A percentile compares a stretch with the other conserved stretches of the same genome.
Evolutionary conservation across 2,797 vertebrate species (phyloP).

Genomic region (Notamacropus eugenii): DNA sequence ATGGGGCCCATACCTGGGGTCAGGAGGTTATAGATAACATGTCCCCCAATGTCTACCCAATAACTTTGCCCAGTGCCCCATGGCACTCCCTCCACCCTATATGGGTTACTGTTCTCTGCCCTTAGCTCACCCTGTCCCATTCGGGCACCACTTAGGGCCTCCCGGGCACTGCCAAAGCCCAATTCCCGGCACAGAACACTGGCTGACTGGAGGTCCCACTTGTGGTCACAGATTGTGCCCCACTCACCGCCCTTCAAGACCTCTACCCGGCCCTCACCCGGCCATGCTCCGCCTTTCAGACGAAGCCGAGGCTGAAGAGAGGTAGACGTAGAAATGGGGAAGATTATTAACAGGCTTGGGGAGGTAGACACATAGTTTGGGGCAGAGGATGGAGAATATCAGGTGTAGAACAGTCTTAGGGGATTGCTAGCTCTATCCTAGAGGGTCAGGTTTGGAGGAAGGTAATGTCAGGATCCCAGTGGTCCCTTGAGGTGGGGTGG

Average conservation of each 20-base stretch:
- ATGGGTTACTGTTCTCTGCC: neutral
- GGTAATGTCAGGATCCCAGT: neutral
- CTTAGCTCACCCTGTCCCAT: conserved; percentile 94
- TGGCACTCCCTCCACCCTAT: neutral
- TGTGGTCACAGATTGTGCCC: conserved; percentile 96
- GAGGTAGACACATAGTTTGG: neutral
- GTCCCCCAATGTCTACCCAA: neutral
- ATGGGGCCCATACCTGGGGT: conserved; percentile 93
- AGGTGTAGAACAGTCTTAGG: conserved; percentile 19
- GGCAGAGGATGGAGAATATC: neutral
- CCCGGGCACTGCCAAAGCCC: conserved; percentile 96
- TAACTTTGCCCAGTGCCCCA: neutral
- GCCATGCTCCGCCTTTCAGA: conserved; percentile 92
- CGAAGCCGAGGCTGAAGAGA: conserved; percentile 88
- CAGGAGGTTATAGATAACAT: neutral
- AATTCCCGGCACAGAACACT: conserved; percentile 97
- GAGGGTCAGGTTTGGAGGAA: conserved; percentile 29
- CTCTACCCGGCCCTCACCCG: conserved; percentile 95
- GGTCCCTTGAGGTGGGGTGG: neutral
- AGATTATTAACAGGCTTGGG: accelerated
- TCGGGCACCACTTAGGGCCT: conserved; percentile 93
- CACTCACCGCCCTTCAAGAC: conserved; percentile 92
- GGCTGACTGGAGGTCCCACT: conserved; percentile 94
- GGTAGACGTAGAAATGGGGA: conserved; percentile 6
- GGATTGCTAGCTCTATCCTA: conserved; percentile 33